Conservation (phyloP, 2,888 invertebrate genomes). For the Macrophya annulata region DNA sequence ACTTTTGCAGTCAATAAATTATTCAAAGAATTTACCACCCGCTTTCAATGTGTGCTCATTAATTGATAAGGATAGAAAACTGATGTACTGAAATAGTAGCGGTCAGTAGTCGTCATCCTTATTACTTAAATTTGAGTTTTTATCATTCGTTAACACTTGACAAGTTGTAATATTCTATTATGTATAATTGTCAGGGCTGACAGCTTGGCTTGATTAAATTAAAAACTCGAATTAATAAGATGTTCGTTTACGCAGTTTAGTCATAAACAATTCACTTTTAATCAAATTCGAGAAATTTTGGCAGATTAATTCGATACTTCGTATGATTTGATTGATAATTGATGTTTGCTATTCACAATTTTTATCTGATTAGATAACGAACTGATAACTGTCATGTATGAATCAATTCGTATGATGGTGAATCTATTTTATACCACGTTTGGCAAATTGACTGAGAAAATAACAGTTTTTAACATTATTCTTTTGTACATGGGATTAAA, state of each 20-base stretch:
- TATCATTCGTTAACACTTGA: conserved; percentile 24
- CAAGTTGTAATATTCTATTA: background rate
- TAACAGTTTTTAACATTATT: conserved; percentile 5
- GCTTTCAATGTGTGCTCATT: background rate
- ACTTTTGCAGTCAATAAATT: background rate
- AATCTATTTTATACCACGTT: background rate
- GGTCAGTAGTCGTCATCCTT: background rate
- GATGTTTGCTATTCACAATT: background rate
- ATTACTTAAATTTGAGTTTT: background rate
- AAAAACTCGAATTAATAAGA: background rate
- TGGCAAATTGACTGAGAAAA: conserved; percentile 15
- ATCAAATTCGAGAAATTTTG: conserved; percentile 11
- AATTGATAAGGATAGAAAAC: background rate
- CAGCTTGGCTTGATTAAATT: conserved; percentile 27
- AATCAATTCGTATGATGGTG: background rate
- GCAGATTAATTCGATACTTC: conserved; percentile 1
- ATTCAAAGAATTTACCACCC: conserved; percentile 5
- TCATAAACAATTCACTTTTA: background rate
- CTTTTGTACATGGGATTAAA: background rate
- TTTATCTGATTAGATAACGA: background rate
- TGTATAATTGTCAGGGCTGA: conserved; percentile 29
- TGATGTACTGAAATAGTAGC: background rate
- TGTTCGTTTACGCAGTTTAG: background rate
- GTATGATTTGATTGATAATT: conserved; percentile 28
- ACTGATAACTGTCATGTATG: background rate